These are phyloP conservation scores for Sebastes taczanowskii DNA, from an alignment of 2,797 vertebrate genomes.

Conservation along the genomic window DNA sequence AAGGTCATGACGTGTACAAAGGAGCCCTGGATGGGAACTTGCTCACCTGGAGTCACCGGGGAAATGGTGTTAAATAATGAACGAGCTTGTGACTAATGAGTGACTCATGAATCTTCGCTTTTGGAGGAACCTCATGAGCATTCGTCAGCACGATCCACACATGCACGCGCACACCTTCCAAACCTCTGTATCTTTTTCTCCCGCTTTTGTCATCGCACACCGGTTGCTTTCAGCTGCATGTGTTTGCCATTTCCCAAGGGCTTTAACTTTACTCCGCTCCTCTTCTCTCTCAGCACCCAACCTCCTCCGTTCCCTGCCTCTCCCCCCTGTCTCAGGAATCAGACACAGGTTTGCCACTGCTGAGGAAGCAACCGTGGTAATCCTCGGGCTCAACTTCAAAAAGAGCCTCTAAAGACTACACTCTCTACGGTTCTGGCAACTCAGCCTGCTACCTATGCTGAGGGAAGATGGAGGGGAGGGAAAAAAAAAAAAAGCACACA, in stretches of 20 bases:
- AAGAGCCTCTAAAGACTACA: slow-evolving; percentile 79
- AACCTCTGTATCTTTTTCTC: background rate
- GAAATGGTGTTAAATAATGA: slow-evolving; percentile 60
- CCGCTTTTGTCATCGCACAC: slow-evolving; percentile 51
- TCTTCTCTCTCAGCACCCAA: slow-evolving; percentile 29
- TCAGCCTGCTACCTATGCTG: slow-evolving; percentile 60
- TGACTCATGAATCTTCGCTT: slow-evolving; percentile 62
- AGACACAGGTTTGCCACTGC: slow-evolving; percentile 78
- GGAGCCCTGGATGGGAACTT: slow-evolving; percentile 10
- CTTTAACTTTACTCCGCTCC: slow-evolving; percentile 49
- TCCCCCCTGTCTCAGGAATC: slow-evolving; percentile 69
- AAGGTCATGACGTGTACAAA: slow-evolving; percentile 22
- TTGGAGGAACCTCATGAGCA: slow-evolving; percentile 14
- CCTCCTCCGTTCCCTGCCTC: slow-evolving; percentile 25
- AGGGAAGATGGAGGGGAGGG: background rate
- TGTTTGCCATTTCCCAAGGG: slow-evolving; percentile 49
- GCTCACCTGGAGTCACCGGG: slow-evolving; percentile 20
- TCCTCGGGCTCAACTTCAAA: slow-evolving; percentile 84
- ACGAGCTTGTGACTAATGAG: slow-evolving; percentile 56
- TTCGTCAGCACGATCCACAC: slow-evolving; percentile 33
- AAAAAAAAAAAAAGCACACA: background rate
- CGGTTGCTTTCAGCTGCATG: slow-evolving; percentile 51
- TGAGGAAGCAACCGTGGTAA: slow-evolving; percentile 82
- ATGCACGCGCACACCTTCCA: background rate
- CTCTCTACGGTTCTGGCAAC: slow-evolving; percentile 67